phyloP scores from a whole-genome alignment of 2,888 invertebrate genomes.

The Hipparchia semele region DNA sequence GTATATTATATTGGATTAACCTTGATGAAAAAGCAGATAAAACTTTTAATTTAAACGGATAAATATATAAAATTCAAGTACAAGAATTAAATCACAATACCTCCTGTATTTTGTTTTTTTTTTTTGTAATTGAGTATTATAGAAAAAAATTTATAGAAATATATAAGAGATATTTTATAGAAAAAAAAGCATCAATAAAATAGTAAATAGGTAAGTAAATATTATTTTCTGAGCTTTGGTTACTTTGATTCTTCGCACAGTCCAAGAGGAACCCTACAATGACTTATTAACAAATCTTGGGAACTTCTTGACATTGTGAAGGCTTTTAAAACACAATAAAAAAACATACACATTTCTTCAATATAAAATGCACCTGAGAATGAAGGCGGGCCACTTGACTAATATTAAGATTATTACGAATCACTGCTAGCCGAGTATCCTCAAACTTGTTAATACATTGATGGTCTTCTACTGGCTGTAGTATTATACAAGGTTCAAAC shows the following conservation, averaged over 20 bases:
- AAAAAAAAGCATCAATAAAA: not conserved
- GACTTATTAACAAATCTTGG: constrained; percentile 75
- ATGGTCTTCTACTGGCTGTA: constrained; percentile 16
- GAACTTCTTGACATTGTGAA: constrained; percentile 71
- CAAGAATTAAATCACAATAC: not conserved
- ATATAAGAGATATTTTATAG: not conserved
- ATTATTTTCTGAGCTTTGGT: not conserved
- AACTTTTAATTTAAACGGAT: no score
- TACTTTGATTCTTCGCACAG: not conserved
- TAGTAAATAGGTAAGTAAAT: not conserved
- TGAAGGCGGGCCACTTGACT: constrained; percentile 81
- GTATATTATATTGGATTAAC: no score
- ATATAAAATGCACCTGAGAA: constrained; percentile 83
- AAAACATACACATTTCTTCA: constrained; percentile 75
- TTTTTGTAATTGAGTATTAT: no score
- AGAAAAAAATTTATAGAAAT: no score
- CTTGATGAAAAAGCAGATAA: no score
- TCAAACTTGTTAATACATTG: constrained; percentile 46
- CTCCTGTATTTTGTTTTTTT: no score
- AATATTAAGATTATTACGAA: constrained; percentile 78
- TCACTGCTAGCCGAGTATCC: constrained; percentile 53
- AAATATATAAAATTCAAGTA: no score
- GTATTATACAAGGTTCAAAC: constrained; percentile 22
- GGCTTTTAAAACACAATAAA: constrained; percentile 73
- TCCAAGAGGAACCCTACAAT: constrained; percentile 56